Evolutionary conservation across 1,140 invertebrate genomes (phyloP).

Genomic region (Zaprionus taronus): DNA sequence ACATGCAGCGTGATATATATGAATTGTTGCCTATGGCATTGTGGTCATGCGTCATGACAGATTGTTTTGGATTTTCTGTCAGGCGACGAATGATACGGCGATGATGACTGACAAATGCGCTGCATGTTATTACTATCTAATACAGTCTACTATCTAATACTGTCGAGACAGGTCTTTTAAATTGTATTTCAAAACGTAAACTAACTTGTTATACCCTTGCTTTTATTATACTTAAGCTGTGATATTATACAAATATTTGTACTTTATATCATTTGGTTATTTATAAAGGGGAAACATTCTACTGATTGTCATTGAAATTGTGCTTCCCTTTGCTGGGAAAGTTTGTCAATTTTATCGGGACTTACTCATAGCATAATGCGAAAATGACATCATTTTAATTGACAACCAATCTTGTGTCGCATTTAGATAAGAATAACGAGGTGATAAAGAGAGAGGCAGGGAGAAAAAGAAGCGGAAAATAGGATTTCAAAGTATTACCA

Average conservation of each 20-base stretch:
- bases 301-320: background rate
- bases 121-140: background rate
- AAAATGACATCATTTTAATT: slow-evolving; percentile 42
- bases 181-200: too few relatives aligned
- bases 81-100: background rate
- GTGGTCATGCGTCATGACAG: slow-evolving; percentile 60
- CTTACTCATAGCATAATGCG: slow-evolving; percentile 31
- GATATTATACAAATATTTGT: too few relatives aligned
- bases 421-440: slow-evolving; percentile 31
- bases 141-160: too few relatives aligned
- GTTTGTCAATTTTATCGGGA: background rate
- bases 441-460: background rate
- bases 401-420: slow-evolving; percentile 20
- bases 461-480: slow-evolving; percentile 9
- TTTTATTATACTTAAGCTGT: too few relatives aligned
- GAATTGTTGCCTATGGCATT: slow-evolving; percentile 37
- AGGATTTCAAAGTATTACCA: slow-evolving; percentile 14
- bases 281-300: background rate
- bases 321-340: background rate
- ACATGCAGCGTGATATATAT: slow-evolving; percentile 17
- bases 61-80: slow-evolving; percentile 32
- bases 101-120: slow-evolving; percentile 22
- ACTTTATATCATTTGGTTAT: background rate
- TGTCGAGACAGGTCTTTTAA: too few relatives aligned
- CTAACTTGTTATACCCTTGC: too few relatives aligned